These are phyloP conservation scores for Lepidocyrtinus sp. DNA, from an alignment of 2,888 invertebrate genomes.

Conservation along the genomic window DNA sequence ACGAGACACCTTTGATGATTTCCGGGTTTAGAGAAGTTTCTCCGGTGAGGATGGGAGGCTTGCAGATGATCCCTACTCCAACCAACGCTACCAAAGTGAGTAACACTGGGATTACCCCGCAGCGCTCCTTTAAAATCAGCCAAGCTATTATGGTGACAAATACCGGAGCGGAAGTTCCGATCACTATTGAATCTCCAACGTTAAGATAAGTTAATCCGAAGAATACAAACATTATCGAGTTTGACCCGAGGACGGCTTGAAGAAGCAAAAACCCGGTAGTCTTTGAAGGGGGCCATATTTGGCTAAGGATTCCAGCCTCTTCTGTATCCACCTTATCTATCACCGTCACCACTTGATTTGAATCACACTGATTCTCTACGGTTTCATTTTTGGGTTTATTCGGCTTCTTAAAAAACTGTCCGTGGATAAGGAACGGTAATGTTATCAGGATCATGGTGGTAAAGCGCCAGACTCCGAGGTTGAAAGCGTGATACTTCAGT, in stretches of 20 bases:
- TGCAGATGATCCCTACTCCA: constrained; percentile 46
- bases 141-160: constrained; percentile 47
- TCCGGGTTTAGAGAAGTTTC: constrained; percentile 1
- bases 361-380: too few species aligned
- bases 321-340: too few species aligned
- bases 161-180: constrained; percentile 46
- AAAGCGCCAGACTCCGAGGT: constrained; percentile 59
- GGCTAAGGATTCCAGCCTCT: not conserved
- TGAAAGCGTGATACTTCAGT: constrained; percentile 47
- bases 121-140: constrained; percentile 34
- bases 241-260: constrained; percentile 47
- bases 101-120: constrained; percentile 35
- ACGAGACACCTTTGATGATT: constrained; percentile 26
- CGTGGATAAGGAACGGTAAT: constrained; percentile 48
- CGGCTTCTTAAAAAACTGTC: not conserved
- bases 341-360: too few species aligned
- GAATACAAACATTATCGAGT: constrained; percentile 49
- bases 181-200: constrained; percentile 52
- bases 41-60: constrained; percentile 51
- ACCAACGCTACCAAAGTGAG: constrained; percentile 34
- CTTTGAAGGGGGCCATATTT: not conserved
- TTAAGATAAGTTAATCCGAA: constrained; percentile 45
- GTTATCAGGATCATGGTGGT: constrained; percentile 48
- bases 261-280: constrained; percentile 22
- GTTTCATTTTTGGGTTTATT: not conserved